Conservation (phyloP, 2,113 vertebrate species). For the Scartelaos histophorus region DNA sequence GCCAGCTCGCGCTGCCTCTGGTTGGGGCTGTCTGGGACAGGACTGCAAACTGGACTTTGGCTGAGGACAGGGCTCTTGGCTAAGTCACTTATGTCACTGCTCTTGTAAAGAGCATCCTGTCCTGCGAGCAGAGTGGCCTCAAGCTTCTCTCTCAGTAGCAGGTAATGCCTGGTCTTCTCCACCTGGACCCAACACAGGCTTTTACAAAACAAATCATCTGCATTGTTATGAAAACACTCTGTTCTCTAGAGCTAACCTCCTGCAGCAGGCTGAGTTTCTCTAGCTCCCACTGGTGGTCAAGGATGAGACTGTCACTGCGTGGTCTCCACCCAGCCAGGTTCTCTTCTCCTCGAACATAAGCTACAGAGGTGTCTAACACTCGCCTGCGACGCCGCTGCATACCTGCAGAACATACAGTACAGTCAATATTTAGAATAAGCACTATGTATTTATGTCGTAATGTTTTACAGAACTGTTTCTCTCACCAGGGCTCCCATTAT, state of each 20-base stretch:
- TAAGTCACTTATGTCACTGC: constrained; percentile 83
- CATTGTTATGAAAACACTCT: not conserved
- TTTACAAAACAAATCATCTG: not conserved
- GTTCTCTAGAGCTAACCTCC: constrained; percentile 76
- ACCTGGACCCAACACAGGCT: constrained; percentile 75
- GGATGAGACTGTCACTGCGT: constrained; percentile 95
- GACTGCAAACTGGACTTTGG: constrained; percentile 69
- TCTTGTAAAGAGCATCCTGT: constrained; percentile 82
- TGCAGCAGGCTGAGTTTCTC: constrained; percentile 97
- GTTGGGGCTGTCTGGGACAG: constrained; percentile 79
- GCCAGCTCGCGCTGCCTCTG: constrained; percentile 96
- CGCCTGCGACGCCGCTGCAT: constrained; percentile 94
- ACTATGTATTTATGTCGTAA: not conserved
- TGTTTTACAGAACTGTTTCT: not conserved
- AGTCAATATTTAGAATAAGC: not conserved
- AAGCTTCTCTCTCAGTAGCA: constrained; percentile 95
- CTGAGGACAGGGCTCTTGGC: constrained; percentile 77
- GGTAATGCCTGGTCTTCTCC: constrained; percentile 95
- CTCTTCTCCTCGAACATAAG: constrained; percentile 95
- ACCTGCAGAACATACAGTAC: constrained; percentile 71
- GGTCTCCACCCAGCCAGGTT: constrained; percentile 97
- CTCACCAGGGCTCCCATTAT: constrained; percentile 93
- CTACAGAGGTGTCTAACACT: constrained; percentile 94
- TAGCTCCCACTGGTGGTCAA: constrained; percentile 97
- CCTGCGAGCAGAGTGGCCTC: constrained; percentile 85